Percentiles rank a stretch among this genome's conserved stretches.
Conservation (phyloP, 2,113 vertebrate species). For the Bubalus kerabau region DNA sequence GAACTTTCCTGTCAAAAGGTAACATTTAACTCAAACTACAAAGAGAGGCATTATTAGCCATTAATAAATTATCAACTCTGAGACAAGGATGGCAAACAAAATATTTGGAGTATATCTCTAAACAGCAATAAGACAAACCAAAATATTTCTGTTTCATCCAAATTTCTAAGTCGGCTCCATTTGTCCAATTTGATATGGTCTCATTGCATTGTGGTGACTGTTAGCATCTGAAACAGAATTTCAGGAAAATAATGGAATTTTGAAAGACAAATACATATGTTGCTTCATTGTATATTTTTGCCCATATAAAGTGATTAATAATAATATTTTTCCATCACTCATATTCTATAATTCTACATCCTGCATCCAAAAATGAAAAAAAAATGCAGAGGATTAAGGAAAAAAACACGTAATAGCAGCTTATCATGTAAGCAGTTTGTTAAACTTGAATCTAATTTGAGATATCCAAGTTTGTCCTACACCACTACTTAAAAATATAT, state of each 20-base stretch:
- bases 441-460: fast-evolving
- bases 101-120: not conserved
- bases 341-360: not conserved
- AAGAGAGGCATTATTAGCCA: not conserved
- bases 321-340: not conserved
- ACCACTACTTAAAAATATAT: not conserved
- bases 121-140: not conserved
- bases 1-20: not conserved
- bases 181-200: not conserved
- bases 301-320: not conserved
- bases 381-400: not conserved
- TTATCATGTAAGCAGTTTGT: not conserved
- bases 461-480: not conserved
- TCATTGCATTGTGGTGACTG: not conserved
- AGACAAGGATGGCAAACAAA: not conserved
- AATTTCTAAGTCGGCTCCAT: not conserved
- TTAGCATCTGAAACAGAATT: not conserved
- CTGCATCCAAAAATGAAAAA: not conserved
- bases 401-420: not conserved
- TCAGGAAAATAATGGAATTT: not conserved
- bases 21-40: not conserved
- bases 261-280: not conserved
- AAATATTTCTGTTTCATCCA: not conserved
- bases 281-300: not conserved
- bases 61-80: not conserved